Conservation (phyloP, 2,797 vertebrate species). For the Linurgus olivaceus region DNA sequence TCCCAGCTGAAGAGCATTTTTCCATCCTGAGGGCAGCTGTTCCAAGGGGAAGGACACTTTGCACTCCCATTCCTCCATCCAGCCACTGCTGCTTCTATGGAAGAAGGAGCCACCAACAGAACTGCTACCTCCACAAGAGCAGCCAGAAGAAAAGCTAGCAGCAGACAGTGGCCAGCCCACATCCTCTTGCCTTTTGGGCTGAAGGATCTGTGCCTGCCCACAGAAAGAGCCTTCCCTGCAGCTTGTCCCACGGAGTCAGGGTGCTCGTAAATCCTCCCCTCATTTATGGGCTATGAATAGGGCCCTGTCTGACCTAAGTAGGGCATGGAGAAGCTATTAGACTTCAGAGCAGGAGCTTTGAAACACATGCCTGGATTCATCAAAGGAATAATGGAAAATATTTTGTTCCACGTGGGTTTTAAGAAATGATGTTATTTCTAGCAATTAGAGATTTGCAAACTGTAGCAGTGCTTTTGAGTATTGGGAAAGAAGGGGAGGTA, state of each 20-base stretch:
- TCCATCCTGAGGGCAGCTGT: not conserved
- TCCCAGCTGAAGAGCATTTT: not conserved
- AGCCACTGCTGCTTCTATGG: not conserved
- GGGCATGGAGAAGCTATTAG: conserved; percentile 62
- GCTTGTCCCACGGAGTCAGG: conserved; percentile 33
- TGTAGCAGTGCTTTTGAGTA: not conserved
- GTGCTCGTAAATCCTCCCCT: conserved; percentile 42
- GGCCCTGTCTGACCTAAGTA: conserved; percentile 63
- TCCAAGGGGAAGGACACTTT: not conserved
- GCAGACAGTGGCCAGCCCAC: not conserved
- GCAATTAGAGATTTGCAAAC: conserved; percentile 11
- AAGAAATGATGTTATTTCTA: conserved; percentile 41
- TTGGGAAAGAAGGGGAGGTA: not conserved
- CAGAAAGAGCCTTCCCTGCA: conserved; percentile 50
- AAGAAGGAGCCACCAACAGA: not conserved
- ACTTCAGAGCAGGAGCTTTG: conserved; percentile 49
- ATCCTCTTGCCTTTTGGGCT: not conserved
- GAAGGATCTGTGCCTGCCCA: not conserved
- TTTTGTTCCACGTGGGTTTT: conserved; percentile 23
- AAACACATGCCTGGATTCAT: conserved; percentile 52
- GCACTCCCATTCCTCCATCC: fast-evolving
- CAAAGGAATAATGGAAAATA: conserved; percentile 63
- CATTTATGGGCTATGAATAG: conserved; percentile 55
- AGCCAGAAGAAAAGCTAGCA: conserved; percentile 14
- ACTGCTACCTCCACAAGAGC: not conserved